These are phyloP conservation scores for Melanotaenia maccullochi DNA, from an alignment of 2,797 vertebrate species.

Conservation along the genomic window DNA sequence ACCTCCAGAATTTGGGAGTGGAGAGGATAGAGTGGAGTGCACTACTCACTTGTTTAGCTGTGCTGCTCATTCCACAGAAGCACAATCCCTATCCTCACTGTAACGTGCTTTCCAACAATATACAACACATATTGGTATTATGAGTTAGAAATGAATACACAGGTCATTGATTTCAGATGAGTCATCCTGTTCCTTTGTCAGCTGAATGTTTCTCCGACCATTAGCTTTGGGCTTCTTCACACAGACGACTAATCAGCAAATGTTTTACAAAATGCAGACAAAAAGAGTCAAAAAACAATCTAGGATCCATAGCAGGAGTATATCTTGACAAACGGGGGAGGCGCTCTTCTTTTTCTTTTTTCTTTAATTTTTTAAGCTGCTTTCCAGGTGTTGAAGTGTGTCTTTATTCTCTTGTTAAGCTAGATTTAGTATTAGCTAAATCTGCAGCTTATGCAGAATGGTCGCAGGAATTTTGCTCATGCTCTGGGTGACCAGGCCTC, in stretches of 20 bases:
- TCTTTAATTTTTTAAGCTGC: slow-evolving; percentile 39
- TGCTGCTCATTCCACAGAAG: too few relatives aligned
- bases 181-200: slow-evolving; percentile 43
- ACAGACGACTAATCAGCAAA: slow-evolving; percentile 4
- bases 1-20: too few relatives aligned
- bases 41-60: too few relatives aligned
- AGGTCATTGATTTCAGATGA: slow-evolving; percentile 53
- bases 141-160: slow-evolving; percentile 32
- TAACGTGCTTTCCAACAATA: too few relatives aligned
- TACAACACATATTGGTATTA: too few relatives aligned
- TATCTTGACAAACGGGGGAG: slow-evolving; percentile 20
- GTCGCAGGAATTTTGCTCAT: slow-evolving; percentile 3
- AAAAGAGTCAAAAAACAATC: slow-evolving; percentile 25
- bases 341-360: not conserved
- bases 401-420: slow-evolving; percentile 27
- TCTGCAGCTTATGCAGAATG: slow-evolving; percentile 24
- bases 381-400: slow-evolving; percentile 29
- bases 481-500: not conserved
- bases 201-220: slow-evolving; percentile 22
- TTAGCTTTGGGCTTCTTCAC: slow-evolving; percentile 12
- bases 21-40: too few relatives aligned
- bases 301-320: slow-evolving; percentile 4
- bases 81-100: too few relatives aligned
- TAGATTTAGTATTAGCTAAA: slow-evolving; percentile 36
- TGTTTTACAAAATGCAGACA: slow-evolving; percentile 1